A percentile compares a stretch with the other conserved stretches of the same genome.
phyloP scores from a whole-genome alignment of 2,113 vertebrate genomes.

The Aphelocoma coerulescens region DNA sequence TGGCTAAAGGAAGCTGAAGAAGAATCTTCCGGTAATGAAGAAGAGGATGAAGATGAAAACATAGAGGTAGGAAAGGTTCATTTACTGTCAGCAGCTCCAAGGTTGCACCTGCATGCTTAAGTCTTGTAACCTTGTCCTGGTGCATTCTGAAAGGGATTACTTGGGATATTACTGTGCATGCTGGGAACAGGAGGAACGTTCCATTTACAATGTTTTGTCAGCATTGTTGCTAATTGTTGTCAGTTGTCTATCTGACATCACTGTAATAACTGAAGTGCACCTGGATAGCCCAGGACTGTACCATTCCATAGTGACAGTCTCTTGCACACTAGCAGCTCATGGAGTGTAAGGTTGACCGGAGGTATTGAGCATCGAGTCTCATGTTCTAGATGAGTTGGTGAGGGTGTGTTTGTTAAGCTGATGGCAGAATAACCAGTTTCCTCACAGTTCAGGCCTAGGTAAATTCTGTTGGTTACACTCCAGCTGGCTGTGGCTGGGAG shows the following conservation, averaged over 20 bases:
- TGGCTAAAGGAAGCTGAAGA: constrained; percentile 98
- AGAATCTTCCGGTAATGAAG: constrained; percentile 92
- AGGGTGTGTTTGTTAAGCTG: not conserved
- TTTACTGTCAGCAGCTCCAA: not conserved
- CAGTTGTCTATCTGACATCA: accelerated
- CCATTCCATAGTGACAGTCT: not conserved
- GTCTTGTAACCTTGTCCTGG: not conserved
- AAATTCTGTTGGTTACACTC: not conserved
- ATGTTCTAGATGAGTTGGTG: too few species aligned
- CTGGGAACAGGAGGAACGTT: not conserved
- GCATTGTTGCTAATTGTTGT: accelerated
- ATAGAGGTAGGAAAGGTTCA: constrained; percentile 79
- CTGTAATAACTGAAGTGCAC: not conserved
- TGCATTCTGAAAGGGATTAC: accelerated
- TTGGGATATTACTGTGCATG: accelerated
- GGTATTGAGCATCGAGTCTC: accelerated
- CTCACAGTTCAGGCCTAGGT: accelerated
- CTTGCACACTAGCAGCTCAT: not conserved
- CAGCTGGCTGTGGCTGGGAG: not conserved
- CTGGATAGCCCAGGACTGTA: accelerated
- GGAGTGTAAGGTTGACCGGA: not conserved
- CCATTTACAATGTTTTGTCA: accelerated
- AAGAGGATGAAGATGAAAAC: constrained; percentile 87
- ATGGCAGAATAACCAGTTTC: accelerated
- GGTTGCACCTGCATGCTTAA: accelerated